Evolutionary conservation across 92 coral and sea anemone species (phyloP), one percentile per base, ranked within the genome.

Genomic region (Palythoa heliodiscus): DNA sequence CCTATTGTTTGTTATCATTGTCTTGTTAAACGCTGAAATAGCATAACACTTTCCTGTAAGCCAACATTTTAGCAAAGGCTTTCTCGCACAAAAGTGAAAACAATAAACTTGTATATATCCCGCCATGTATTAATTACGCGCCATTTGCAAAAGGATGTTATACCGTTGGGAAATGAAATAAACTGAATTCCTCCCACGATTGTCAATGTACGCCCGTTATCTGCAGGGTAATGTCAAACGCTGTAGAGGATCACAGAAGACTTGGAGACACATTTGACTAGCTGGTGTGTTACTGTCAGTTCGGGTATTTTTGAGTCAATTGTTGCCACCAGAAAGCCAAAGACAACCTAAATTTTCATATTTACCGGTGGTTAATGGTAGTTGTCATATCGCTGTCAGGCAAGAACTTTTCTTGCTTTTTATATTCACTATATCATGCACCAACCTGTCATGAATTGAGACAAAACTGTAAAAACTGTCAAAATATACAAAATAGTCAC

Each of bases 141-240:
- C 90, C 92, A 86, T 89, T 89, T 89, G 92, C 85, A 82, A 88
- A 43, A 82, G 85, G 87, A 89, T 86, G 87, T 86, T 81, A 75
- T 83, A 75, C 90, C 87, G 78, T 76, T 47, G 84, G 83, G 84
- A 82, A 75, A 87, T 67, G 60, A 74, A 76, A 82, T 87, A 89
- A 89, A 86, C 80, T 82, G 92, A 86, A 89, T 89, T 73, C 92
- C 69, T 70, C 78, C 82, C 87, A 82, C 88, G 73, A 86, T 87
- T 89, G 83, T 89, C 87, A 76, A 82, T 70, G 60, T 20, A 64
- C 43, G 37, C 39, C 73, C 74, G 81, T 76, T 80, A 80, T 80
- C 74, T 40, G 11, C 63, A 22, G 15, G 48, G 72, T 14, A 11
- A 63, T 43, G 72, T 11, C 58, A 39, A 40, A 38, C 58, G 61